Percentiles rank a stretch among this genome's conserved stretches.
Evolutionary conservation across 2,113 vertebrate species (phyloP).

Genomic region (Coryphaenoides rupestris): DNA sequence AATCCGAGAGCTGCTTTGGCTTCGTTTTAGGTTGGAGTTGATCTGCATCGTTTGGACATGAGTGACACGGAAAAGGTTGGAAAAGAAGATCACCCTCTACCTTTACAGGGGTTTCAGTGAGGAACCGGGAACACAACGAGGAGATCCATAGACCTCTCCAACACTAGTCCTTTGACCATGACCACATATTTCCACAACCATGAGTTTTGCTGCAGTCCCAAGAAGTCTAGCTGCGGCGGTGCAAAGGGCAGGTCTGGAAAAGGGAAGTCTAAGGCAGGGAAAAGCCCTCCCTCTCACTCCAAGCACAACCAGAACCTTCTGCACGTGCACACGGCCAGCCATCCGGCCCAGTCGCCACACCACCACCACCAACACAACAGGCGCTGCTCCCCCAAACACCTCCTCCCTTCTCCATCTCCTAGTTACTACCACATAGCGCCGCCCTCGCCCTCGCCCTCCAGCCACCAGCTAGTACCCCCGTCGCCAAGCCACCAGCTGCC

Average conservation of each 20-base stretch:
- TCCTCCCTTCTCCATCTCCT: conserved; percentile 56
- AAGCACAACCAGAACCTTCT: conserved; percentile 63
- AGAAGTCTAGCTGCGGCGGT: conserved; percentile 57
- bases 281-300: conserved; percentile 38
- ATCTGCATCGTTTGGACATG: conserved; percentile 51
- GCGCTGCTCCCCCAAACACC: conserved; percentile 42
- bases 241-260: conserved; percentile 50
- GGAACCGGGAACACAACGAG: conserved; percentile 9
- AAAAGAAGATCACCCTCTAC: conserved; percentile 12
- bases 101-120: conserved; percentile 23
- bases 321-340: conserved; percentile 47
- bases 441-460: conserved; percentile 28
- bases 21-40: conserved; percentile 33
- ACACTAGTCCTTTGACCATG: conserved; percentile 48
- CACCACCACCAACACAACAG: conserved; percentile 23
- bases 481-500: conserved; percentile 36
- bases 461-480: conserved; percentile 36
- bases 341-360: conserved; percentile 48
- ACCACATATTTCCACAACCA: conserved; percentile 70
- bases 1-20: conserved; percentile 8
- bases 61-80: not conserved
- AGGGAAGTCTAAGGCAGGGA: conserved; percentile 53
- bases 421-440: conserved; percentile 67
- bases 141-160: not conserved
- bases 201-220: conserved; percentile 68